Evolutionary conservation across 2,888 invertebrate genomes (phyloP), one percentile per base, ranked within the genome.

Genomic region (Labia minor): DNA sequence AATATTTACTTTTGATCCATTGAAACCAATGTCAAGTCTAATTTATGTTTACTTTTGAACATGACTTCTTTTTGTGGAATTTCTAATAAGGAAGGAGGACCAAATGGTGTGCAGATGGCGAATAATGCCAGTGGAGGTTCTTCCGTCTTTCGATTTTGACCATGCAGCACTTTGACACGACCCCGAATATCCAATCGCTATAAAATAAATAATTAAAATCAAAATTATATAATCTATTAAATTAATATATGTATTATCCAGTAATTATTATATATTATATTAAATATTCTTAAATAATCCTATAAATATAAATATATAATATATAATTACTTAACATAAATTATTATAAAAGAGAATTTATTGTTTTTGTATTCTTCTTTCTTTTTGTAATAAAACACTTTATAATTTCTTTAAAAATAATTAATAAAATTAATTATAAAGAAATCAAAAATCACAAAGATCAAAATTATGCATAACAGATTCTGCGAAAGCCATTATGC

Each of bases 31-130:
- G 93, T 89, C 68, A 99, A 85, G 80, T 99, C 98, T 74, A 99
- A 84, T 77, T 97, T 96, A 82, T 99, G 99, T 81, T 99, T 99
- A 78, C 95, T 96, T 80, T 99, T 99, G 82, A 99, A 96, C 90
- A 99, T 97, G 73, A 97, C 92, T 80, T 99, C 99, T 77, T 98
- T 95, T 76, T 97, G 95, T 2, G 97, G 96, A 72, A 96, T 92
- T 79, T 99, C 99, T 67, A 97, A 83, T 65, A 97, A 81, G 67
- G 96, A 95, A 19, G 99, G 95, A 14, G 99, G 99, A 0, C 99
- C 99, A 75, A 99, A 99, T 0, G 99, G 99, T 1, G 97, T 98
- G 80, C 99, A 99, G 67, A 98, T 90, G 70, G 98, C 98, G 76
- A 98, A 97, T 66, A 99, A 81, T 1, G 95, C 98, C 76, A 98